Percentiles rank a stretch among this genome's conserved stretches.
These are phyloP conservation scores for Prenolepis imparis DNA, from an alignment of 2,888 invertebrate genomes.

Conservation along the genomic window DNA sequence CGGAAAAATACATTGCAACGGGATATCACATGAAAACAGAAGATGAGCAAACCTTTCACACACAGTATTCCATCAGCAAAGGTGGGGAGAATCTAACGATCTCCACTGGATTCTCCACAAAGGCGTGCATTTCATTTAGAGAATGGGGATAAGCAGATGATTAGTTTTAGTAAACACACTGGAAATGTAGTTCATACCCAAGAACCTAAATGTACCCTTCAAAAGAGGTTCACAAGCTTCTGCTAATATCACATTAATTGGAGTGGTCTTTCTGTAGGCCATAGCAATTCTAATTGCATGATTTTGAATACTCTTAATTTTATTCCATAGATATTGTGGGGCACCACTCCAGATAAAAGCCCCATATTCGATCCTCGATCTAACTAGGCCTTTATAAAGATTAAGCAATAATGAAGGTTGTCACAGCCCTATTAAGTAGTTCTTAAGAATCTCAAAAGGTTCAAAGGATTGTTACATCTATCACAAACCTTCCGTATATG, in stretches of 20 bases:
- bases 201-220: not conserved
- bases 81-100: too few relatives aligned
- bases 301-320: not conserved
- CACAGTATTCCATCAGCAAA: too few relatives aligned
- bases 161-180: too few relatives aligned
- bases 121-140: too few relatives aligned
- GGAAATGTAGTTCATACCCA: too few relatives aligned
- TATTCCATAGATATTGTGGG: not conserved
- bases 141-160: too few relatives aligned
- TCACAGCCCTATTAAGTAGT: not conserved
- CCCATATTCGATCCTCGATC: slow-evolving; percentile 10
- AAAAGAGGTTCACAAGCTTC: not conserved
- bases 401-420: too few relatives aligned
- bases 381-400: not conserved
- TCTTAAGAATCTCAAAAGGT: not conserved
- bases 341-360: not conserved
- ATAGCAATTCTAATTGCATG: not conserved
- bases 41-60: too few relatives aligned
- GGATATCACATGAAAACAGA: too few relatives aligned
- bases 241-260: not conserved
- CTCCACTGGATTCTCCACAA: too few relatives aligned
- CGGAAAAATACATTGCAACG: too few relatives aligned
- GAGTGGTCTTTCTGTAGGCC: not conserved
- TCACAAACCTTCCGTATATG: too few relatives aligned
- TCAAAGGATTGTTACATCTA: not conserved